Evolutionary conservation across 2,113 vertebrate species (phyloP).

Genomic region (Sialia sialis): DNA sequence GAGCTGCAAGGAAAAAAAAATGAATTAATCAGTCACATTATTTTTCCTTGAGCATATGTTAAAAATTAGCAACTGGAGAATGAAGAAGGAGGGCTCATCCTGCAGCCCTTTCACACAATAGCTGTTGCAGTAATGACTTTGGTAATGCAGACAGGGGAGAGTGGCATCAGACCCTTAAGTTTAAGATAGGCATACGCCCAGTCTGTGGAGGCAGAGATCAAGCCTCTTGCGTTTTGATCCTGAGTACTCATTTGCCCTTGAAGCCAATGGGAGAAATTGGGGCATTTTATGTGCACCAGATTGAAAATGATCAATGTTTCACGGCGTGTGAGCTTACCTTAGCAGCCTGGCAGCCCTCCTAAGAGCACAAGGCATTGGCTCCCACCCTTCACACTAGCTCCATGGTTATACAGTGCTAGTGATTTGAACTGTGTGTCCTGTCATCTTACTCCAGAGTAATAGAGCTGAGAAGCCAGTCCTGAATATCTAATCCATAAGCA

Average conservation of each 20-base stretch:
- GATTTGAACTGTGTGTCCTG: background rate
- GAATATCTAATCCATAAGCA: background rate
- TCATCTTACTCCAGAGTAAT: background rate
- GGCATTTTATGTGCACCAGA: background rate
- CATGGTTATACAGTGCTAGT: background rate
- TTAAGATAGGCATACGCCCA: background rate
- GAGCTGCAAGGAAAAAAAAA: background rate
- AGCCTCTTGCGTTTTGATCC: background rate
- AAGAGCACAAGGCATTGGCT: background rate
- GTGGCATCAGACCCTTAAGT: background rate
- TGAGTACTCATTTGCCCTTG: background rate
- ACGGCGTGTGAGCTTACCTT: background rate
- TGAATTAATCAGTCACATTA: constrained; percentile 15
- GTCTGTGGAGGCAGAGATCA: background rate
- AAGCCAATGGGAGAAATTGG: background rate
- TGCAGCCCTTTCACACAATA: background rate
- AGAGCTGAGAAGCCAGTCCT: background rate
- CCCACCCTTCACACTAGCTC: background rate
- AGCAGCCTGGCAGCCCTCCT: background rate
- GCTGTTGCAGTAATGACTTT: background rate
- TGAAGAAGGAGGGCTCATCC: background rate
- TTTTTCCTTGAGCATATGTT: constrained; percentile 25
- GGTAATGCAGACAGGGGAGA: background rate
- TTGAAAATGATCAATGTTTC: background rate
- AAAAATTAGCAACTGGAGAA: background rate